Conservation (phyloP, 2,797 vertebrate species). For the Acipenser oxyrinchus region DNA sequence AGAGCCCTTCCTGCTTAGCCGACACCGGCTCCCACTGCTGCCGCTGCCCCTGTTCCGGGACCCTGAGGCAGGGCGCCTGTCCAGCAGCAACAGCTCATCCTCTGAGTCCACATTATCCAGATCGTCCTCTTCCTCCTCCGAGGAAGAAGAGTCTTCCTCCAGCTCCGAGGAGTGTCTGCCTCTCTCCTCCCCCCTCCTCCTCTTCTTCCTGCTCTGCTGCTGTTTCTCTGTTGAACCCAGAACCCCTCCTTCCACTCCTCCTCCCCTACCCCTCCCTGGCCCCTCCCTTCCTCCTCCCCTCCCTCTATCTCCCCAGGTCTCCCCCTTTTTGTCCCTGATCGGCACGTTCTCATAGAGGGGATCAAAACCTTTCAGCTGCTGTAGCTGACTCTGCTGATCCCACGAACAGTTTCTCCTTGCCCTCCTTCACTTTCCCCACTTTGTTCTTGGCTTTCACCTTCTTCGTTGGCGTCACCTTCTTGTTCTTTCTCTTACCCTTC, state of each 20-base stretch:
- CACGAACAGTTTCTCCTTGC: too few relatives aligned
- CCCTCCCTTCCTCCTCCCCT: slow-evolving; percentile 57
- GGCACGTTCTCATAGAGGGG: slow-evolving; percentile 1
- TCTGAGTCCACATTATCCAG: background rate
- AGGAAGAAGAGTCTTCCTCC: too few relatives aligned
- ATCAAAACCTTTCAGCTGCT: background rate
- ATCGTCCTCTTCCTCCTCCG: too few relatives aligned
- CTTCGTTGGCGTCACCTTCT: background rate
- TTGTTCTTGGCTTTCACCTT: background rate
- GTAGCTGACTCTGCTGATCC: too few relatives aligned
- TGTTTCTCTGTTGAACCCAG: too few relatives aligned
- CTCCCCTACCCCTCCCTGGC: slow-evolving; percentile 40
- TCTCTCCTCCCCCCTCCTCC: too few relatives aligned
- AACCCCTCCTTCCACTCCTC: too few relatives aligned
- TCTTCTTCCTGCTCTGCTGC: background rate
- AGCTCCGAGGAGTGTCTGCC: too few relatives aligned
- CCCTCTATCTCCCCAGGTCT: slow-evolving; percentile 13
- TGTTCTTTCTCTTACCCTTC: background rate
- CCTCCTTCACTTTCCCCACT: background rate
- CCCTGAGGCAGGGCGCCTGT: background rate
- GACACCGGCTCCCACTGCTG: background rate
- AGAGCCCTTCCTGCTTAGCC: background rate
- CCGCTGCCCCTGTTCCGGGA: background rate
- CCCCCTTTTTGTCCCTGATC: background rate
- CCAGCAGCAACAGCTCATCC: background rate